Evolutionary conservation across 2,797 vertebrate species (phyloP).

Genomic region (Chaetodon trifasciatus): DNA sequence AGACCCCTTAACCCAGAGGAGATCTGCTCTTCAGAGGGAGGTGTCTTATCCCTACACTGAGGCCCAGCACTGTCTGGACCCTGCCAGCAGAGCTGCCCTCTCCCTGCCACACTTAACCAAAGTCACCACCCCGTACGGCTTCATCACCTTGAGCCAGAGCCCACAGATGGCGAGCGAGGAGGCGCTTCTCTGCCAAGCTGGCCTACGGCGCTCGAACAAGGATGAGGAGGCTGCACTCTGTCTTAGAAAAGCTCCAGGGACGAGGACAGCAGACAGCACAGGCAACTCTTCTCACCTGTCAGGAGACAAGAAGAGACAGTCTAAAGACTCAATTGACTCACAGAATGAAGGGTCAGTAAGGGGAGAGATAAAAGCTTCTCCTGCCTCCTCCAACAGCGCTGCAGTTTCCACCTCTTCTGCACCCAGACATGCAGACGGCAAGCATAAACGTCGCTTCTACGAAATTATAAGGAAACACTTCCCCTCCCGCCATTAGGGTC

Average conservation of each 20-base stretch:
- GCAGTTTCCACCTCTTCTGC: constrained; percentile 38
- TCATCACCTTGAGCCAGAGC: constrained; percentile 87
- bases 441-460: constrained; percentile 70
- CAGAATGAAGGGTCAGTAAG: constrained; percentile 24
- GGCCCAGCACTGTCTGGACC: constrained; percentile 81
- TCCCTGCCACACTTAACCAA: constrained; percentile 88
- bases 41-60: constrained; percentile 46
- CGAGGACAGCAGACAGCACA: constrained; percentile 31
- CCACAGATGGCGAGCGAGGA: constrained; percentile 89
- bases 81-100: constrained; percentile 83
- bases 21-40: constrained; percentile 54
- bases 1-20: constrained; percentile 58
- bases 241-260: constrained; percentile 24
- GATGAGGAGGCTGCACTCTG: constrained; percentile 36
- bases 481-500: constrained; percentile 39
- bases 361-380: constrained; percentile 8
- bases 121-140: constrained; percentile 87
- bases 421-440: constrained; percentile 47
- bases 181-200: constrained; percentile 84
- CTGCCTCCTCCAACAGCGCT: neutral
- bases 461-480: constrained; percentile 79
- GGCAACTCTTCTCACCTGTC: constrained; percentile 26
- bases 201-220: constrained; percentile 52
- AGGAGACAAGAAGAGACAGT: constrained; percentile 28
- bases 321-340: constrained; percentile 38